Conservation (phyloP, 2,797 vertebrate genomes). For the Gastrophryne carolinensis region DNA sequence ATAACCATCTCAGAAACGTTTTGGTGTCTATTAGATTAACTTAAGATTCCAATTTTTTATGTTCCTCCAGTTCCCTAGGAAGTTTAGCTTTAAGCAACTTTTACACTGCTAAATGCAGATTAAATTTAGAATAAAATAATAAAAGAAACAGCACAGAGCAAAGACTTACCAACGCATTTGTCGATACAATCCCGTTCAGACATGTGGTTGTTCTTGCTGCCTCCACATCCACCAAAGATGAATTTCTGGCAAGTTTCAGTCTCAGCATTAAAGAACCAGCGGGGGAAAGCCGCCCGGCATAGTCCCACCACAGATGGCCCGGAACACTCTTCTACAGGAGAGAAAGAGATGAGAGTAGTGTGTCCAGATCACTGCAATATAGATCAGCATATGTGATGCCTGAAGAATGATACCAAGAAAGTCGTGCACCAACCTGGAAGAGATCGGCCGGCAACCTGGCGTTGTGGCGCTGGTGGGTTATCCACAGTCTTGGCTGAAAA, state of each 20-base stretch:
- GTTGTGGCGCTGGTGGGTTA: neutral
- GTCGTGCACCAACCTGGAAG: neutral
- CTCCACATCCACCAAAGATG: conserved; percentile 40
- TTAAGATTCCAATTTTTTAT: too few species aligned
- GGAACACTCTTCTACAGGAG: neutral
- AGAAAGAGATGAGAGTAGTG: neutral
- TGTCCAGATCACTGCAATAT: neutral
- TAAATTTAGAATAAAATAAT: neutral
- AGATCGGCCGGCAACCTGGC: neutral
- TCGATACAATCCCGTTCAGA: neutral
- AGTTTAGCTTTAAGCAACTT: too few species aligned
- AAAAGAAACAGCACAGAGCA: neutral
- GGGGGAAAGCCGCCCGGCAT: conserved; percentile 30
- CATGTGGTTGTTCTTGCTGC: conserved; percentile 39
- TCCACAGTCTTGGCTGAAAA: neutral
- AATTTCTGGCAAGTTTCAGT: conserved; percentile 1
- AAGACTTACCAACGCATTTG: conserved; percentile 7
- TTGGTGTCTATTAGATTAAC: too few species aligned
- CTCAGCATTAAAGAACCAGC: conserved; percentile 26
- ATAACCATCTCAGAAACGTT: too few species aligned
- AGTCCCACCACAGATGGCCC: conserved; percentile 9
- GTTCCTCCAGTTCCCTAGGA: too few species aligned
- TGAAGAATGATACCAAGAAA: neutral
- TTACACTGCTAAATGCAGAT: neutral
- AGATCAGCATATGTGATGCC: neutral